Percentiles rank a stretch among this genome's conserved stretches.
These are phyloP conservation scores for Ahaetulla prasina DNA, from an alignment of 2,113 vertebrate genomes.

Conservation along the genomic window DNA sequence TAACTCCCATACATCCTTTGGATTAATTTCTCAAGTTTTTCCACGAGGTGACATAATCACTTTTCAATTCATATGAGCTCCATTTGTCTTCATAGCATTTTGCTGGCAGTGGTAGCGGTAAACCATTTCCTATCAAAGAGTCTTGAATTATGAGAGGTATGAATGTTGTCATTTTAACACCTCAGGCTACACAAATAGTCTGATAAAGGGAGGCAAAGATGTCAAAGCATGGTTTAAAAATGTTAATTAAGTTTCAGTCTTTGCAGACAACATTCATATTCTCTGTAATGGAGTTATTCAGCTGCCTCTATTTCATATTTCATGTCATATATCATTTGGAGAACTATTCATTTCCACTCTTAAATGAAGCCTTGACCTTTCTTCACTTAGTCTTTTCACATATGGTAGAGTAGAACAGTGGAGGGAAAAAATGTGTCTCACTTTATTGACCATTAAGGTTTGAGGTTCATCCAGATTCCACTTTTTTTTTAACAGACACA, in stretches of 20 bases:
- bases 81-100: not conserved
- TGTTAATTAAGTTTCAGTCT: constrained; percentile 53
- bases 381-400: constrained; percentile 1
- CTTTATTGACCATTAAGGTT: not conserved
- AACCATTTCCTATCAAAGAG: constrained; percentile 1
- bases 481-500: not conserved
- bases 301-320: constrained; percentile 31
- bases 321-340: constrained; percentile 40
- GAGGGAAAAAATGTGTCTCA: not conserved
- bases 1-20: not conserved
- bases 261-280: constrained; percentile 52
- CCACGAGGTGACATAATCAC: fast-evolving
- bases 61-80: not conserved
- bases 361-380: constrained; percentile 18
- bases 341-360: constrained; percentile 30
- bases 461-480: not conserved
- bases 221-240: constrained; percentile 54
- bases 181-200: constrained; percentile 28
- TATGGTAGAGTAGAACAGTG: not conserved
- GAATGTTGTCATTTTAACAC: constrained; percentile 10
- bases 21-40: not conserved
- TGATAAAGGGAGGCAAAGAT: constrained; percentile 41
- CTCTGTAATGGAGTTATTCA: constrained; percentile 34
- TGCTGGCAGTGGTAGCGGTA: not conserved
- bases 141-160: constrained; percentile 26